These are phyloP conservation scores for Puma concolor DNA, from an alignment of 2,113 vertebrate genomes.

Conservation along the genomic window DNA sequence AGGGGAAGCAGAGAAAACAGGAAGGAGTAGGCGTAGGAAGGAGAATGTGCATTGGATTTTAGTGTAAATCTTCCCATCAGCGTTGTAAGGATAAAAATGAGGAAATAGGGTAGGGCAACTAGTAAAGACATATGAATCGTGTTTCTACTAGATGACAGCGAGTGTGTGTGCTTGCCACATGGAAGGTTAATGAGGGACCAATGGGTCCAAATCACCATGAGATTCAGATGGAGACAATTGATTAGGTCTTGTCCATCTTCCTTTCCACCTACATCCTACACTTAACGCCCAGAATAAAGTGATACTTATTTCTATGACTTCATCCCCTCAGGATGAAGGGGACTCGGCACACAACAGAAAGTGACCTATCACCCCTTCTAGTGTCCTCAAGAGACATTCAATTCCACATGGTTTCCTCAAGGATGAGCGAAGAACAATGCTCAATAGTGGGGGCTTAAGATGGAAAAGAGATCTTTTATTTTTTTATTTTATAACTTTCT, in stretches of 20 bases:
- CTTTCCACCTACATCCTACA: not conserved
- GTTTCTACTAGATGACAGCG: not conserved
- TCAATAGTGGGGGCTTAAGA: not conserved
- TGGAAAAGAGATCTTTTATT: not conserved
- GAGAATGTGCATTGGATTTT: not conserved
- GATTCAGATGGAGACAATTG: not conserved
- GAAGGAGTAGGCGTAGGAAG: not conserved
- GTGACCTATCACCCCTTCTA: not conserved
- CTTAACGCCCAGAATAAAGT: not conserved
- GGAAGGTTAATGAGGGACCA: not conserved
- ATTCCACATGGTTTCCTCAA: not conserved
- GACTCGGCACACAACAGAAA: not conserved
- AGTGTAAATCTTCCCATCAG: not conserved
- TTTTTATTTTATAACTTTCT: constrained; percentile 23
- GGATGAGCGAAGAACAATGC: not conserved
- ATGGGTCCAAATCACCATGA: not conserved
- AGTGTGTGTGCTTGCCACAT: not conserved
- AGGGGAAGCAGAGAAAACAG: not conserved
- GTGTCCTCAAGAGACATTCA: not conserved
- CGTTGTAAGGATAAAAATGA: not conserved
- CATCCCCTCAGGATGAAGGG: not conserved
- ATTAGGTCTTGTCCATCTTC: not conserved
- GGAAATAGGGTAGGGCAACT: not conserved
- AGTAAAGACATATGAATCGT: not conserved
- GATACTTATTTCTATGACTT: constrained; percentile 6